These are phyloP conservation scores for Teleiodes luculella DNA, from an alignment of 2,888 invertebrate genomes.

Conservation along the genomic window DNA sequence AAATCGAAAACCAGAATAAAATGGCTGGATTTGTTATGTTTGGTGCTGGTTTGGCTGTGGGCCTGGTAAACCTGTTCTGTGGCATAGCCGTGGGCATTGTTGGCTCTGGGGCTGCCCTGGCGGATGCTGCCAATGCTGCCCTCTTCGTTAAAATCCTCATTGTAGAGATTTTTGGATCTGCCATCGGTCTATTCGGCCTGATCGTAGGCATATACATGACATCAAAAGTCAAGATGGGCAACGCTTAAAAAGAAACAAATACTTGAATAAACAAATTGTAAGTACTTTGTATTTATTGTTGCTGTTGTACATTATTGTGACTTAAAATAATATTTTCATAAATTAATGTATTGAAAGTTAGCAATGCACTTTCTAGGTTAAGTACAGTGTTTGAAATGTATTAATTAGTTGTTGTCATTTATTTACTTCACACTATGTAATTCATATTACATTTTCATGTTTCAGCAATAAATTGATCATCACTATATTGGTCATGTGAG, in stretches of 20 bases:
- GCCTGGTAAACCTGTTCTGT: slow-evolving; percentile 97
- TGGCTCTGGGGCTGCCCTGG: slow-evolving; percentile 97
- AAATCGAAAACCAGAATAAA: slow-evolving; percentile 83
- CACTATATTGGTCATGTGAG: not conserved
- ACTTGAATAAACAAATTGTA: slow-evolving; percentile 61
- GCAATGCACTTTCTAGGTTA: slow-evolving; percentile 10
- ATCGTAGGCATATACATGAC: slow-evolving; percentile 98
- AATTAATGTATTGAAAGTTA: slow-evolving; percentile 16
- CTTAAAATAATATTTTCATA: slow-evolving; percentile 19
- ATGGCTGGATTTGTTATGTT: slow-evolving; percentile 96
- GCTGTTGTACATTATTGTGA: slow-evolving; percentile 20
- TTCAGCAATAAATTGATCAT: not conserved
- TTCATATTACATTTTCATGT: not conserved
- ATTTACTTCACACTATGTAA: not conserved
- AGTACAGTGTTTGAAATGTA: not conserved
- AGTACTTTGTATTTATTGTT: slow-evolving; percentile 43
- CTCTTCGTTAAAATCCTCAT: slow-evolving; percentile 99
- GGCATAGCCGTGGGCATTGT: slow-evolving; percentile 98
- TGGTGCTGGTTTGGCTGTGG: slow-evolving; percentile 96
- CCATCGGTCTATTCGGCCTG: slow-evolving; percentile 98
- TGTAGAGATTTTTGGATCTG: slow-evolving; percentile 99
- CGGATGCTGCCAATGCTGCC: slow-evolving; percentile 97
- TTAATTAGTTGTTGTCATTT: not conserved
- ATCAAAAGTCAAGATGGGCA: slow-evolving; percentile 88
- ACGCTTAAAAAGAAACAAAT: slow-evolving; percentile 64